A percentile compares a stretch with the other conserved stretches of the same genome.
These are phyloP conservation scores for Toxotes jaculatrix DNA, from an alignment of 2,113 vertebrate species.

Conservation along the genomic window DNA sequence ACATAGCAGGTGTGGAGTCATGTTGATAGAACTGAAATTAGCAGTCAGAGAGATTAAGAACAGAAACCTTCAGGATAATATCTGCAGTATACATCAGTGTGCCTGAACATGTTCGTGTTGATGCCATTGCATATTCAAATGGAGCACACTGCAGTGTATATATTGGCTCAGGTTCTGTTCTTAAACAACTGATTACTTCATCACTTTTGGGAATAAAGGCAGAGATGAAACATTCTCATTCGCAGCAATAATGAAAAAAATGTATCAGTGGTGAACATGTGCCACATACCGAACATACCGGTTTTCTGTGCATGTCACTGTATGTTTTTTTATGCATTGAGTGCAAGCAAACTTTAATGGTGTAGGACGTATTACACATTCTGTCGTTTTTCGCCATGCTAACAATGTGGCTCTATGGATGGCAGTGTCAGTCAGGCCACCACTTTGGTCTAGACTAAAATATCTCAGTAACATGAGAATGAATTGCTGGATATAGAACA, in stretches of 20 bases:
- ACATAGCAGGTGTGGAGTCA: not conserved
- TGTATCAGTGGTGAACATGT: not conserved
- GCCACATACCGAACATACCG: not conserved
- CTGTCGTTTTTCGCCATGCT: no score
- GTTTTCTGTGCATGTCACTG: not conserved
- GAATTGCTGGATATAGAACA: no score
- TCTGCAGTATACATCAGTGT: not conserved
- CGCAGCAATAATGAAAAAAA: slow-evolving; percentile 19
- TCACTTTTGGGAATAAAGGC: slow-evolving; percentile 3
- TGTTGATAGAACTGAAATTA: slow-evolving; percentile 47
- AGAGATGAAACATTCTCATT: slow-evolving; percentile 11
- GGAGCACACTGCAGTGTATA: not conserved
- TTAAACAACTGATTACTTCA: slow-evolving; percentile 16
- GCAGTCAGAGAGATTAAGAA: slow-evolving; percentile 20
- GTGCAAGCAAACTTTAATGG: not conserved
- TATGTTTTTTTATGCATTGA: not conserved
- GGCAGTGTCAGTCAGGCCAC: not conserved
- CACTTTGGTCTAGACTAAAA: not conserved
- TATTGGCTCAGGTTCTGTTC: not conserved
- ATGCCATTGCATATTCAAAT: not conserved
- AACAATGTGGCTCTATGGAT: not conserved
- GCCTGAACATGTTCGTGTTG: not conserved
- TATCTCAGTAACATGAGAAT: not conserved
- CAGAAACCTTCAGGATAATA: not conserved
- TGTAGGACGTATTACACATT: no score